Conservation (phyloP, 2,113 vertebrate species). For the Uropsilus gracilis region DNA sequence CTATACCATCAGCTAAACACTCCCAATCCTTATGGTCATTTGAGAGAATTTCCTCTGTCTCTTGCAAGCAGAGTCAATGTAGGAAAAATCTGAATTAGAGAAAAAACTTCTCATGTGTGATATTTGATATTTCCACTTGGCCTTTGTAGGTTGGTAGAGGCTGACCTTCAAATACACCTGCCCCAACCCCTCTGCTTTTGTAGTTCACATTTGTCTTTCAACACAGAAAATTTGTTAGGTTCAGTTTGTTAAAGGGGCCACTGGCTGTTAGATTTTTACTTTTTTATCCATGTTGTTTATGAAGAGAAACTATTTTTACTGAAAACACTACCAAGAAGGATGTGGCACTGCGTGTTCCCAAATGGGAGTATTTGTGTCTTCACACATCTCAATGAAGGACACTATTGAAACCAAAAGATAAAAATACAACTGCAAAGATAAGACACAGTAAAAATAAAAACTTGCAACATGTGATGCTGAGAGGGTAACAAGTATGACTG, state of each 20-base stretch:
- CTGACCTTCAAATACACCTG: neutral
- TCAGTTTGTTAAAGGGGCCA: slow-evolving; percentile 31
- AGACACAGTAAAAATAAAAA: slow-evolving; percentile 54
- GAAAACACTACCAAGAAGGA: slow-evolving; percentile 55
- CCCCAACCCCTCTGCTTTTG: neutral
- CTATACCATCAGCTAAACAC: neutral
- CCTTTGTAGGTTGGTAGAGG: neutral
- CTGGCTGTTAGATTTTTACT: slow-evolving; percentile 42
- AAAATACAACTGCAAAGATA: slow-evolving; percentile 68
- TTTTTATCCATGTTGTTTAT: slow-evolving; percentile 50
- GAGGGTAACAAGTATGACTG: neutral
- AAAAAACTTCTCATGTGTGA: neutral
- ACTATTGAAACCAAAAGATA: slow-evolving; percentile 61
- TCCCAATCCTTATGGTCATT: neutral
- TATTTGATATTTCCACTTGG: neutral
- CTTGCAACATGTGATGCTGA: neutral
- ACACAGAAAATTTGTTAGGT: neutral
- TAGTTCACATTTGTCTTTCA: slow-evolving; percentile 28
- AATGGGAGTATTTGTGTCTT: slow-evolving; percentile 66
- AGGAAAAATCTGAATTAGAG: neutral
- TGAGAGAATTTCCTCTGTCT: neutral
- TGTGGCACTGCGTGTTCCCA: slow-evolving; percentile 46
- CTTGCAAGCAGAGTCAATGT: neutral
- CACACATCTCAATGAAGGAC: slow-evolving; percentile 53
- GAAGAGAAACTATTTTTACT: slow-evolving; percentile 64